phyloP scores from a whole-genome alignment of 2,888 invertebrate genomes.

The Eupithecia centaureata region DNA sequence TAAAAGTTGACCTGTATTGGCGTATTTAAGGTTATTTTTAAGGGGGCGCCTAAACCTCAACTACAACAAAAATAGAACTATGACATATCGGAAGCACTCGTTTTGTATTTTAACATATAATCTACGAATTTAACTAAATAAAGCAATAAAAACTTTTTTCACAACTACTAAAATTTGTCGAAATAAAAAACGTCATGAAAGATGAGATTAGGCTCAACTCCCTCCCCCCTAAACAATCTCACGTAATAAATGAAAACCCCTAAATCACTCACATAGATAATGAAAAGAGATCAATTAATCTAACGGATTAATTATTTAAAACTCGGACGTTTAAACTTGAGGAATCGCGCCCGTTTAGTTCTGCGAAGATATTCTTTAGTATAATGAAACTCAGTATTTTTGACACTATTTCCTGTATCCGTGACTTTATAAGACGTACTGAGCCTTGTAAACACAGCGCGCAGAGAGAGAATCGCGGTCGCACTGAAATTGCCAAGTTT shows the following conservation, averaged over 20 bases:
- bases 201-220: too few species aligned
- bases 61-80: too few species aligned
- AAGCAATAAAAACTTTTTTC: too few species aligned
- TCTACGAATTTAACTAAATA: too few species aligned
- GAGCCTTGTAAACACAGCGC: neutral
- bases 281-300: neutral
- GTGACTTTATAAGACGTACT: neutral
- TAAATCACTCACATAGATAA: neutral
- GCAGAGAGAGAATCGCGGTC: neutral
- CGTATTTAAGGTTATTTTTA: too few species aligned
- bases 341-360: neutral
- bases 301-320: neutral
- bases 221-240: too few species aligned
- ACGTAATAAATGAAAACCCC: too few species aligned
- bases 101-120: too few species aligned
- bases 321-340: neutral
- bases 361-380: neutral
- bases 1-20: neutral
- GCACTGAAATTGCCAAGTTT: constrained; percentile 16
- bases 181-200: too few species aligned
- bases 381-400: neutral
- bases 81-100: too few species aligned
- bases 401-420: neutral
- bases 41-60: too few species aligned
- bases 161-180: too few species aligned